Base-by-base conservation (phyloP, 2,888 invertebrate genomes). In the Linhomoeus sp. region DNA sequence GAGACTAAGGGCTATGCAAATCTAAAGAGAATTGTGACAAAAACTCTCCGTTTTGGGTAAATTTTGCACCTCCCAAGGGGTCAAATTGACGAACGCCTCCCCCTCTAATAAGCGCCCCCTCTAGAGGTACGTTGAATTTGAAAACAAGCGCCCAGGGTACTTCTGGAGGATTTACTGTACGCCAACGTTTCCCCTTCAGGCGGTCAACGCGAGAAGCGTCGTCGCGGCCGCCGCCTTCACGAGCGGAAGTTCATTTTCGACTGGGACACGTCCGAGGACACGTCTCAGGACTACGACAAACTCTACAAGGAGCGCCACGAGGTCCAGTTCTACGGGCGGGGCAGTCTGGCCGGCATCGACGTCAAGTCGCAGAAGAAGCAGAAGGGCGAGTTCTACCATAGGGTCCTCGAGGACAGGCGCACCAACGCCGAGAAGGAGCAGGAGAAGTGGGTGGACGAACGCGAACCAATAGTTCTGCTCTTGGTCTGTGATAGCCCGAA, bases 171-270 rank as follows among this genome's bases (percentile, higher is more conserved):
- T 48, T 50, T 9, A 48, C 67, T 66, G 92, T 92, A 62, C 74
- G 92, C 15, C 12, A n/a, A n/a, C n/a, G n/a, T n/a, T n/a, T 33
- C 12, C 5, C 94, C 94, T 66, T 72, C 94, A 45, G 94, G 94
- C 0, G 76, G 87, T 41, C 73, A 85, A 0, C 92, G 90, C 64
- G 67, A 63, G 54, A 87, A 88, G 64, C 87, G 87, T 62, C 76
- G 90, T 17, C 73, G 92, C 49, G 85, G 90, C 1, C 73, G 97
- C 20, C 74, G 94, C 51, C 70, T 97, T 39, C 97, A 97, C 69
- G 97, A 99, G 65, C 74, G 94, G 19, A 99, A 99, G 70, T 99
- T 99, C 72, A 94, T 99, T 0, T 99, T 99, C 68, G 97, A 99
- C 69, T 99, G 97, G 97, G 97, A 99, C 70, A 90, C 88, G 1